Evolutionary conservation across 2,888 invertebrate species (phyloP), one percentile per base, ranked within the genome.

Genomic region (Archaeoteleia sp.): DNA sequence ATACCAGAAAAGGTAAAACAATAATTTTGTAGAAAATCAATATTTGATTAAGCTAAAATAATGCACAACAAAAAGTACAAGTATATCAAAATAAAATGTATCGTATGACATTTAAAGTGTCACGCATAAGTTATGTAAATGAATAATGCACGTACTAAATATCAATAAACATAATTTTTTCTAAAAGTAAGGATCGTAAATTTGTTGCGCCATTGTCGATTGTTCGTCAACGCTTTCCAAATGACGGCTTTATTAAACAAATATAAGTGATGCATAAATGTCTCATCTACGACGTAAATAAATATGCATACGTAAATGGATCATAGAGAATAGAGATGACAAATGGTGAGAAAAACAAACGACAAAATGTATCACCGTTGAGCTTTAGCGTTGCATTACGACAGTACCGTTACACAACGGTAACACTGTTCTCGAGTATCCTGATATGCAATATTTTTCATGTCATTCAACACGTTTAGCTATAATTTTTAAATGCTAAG

Each of bases 361-460:
- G 42, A 49, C 43, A 32, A 60, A 60, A 60, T 43, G 49, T 49
- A 49, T 60, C 58, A 60, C 20, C 58, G 42, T 37, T 49, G 37
- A 60, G 58, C 34, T 42, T 51, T 37, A 30, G 58, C 25, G 48
- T 60, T 49, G 60, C 43, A 30, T 60, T 60, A 45, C 60, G 51
- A 40, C 43, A 60, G 49, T 60, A 49, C 60, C 60, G 60, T 60
- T 60, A 45, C 51, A 23, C 60, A 60, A 60, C 60, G 58, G 58
- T 29, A 29, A 29, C 29, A 9, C 29, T 29, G 9, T 9, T 29
- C 7, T 9, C 29, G 9, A 29, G 29, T 60, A 60, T 43, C 13
- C 43, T 12, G 37, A 60, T 60, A 60, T 51, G 51, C 49, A 60
- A 51, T 51, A 60, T 51, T 60, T 60, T 43, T 43, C 35, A 51